Conservation (phyloP, 2,797 vertebrate genomes). For the Neostethus bicornis region DNA sequence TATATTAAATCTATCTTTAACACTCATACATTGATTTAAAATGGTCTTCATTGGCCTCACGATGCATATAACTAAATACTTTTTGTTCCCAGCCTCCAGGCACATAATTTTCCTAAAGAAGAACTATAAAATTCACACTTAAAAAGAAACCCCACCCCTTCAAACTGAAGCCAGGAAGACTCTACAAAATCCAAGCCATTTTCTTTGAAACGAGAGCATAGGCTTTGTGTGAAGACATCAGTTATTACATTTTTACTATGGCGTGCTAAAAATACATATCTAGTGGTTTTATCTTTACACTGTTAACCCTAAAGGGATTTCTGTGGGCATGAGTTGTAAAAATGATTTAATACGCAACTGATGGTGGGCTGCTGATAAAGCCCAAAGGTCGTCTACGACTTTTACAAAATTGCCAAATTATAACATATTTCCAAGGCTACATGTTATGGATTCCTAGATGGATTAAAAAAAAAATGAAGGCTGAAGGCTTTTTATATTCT, state of each 20-base stretch:
- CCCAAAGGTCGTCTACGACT: conserved; percentile 34
- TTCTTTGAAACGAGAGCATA: neutral
- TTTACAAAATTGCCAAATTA: neutral
- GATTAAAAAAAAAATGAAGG: neutral
- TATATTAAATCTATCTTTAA: too few species aligned
- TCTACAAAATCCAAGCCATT: neutral
- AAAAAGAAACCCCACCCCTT: neutral
- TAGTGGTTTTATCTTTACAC: conserved; percentile 24
- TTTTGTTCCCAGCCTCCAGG: too few species aligned
- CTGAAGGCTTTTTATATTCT: neutral
- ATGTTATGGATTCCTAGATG: neutral
- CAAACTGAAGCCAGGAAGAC: neutral
- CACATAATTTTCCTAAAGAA: too few species aligned
- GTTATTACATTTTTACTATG: neutral
- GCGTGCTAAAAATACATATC: neutral
- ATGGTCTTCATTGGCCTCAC: too few species aligned
- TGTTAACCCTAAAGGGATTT: neutral
- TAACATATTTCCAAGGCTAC: neutral
- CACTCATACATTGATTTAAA: too few species aligned
- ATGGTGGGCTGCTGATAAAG: conserved; percentile 13
- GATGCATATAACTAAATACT: too few species aligned
- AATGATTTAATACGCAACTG: conserved; percentile 4
- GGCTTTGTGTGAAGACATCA: neutral
- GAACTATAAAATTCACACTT: neutral
- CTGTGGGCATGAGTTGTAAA: conserved; percentile 7